Conservation (phyloP, 2,113 vertebrate genomes). For the Kobus ellipsiprymnus region DNA sequence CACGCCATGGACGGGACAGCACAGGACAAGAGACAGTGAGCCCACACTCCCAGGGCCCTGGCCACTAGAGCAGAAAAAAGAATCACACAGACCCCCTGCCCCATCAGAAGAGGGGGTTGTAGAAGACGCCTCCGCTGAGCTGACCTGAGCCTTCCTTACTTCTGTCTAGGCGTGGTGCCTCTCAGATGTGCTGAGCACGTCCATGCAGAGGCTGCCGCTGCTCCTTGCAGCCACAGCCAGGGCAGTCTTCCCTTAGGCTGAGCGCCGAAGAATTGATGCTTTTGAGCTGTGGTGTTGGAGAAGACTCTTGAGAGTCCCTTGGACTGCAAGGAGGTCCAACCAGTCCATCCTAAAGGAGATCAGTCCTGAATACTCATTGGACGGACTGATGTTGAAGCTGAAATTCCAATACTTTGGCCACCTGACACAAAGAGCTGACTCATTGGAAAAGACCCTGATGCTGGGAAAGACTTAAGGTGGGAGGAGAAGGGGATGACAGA, state of each 20-base stretch:
- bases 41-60: not conserved
- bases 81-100: not conserved
- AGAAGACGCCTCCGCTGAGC: not conserved
- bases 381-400: not conserved
- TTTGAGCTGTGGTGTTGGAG: not conserved
- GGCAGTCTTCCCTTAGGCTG: constrained; percentile 83
- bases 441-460: not conserved
- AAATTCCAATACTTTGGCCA: not conserved
- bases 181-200: constrained; percentile 97
- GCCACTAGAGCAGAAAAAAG: not conserved
- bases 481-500: not conserved
- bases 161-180: constrained; percentile 82
- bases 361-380: not conserved
- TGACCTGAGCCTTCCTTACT: constrained; percentile 74
- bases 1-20: not conserved
- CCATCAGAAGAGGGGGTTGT: not conserved
- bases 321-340: not conserved
- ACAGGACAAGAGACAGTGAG: not conserved
- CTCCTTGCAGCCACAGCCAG: constrained; percentile 88
- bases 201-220: constrained; percentile 85
- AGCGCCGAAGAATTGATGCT: fast-evolving
- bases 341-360: not conserved
- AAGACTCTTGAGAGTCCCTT: not conserved
- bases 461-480: not conserved
- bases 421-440: fast-evolving